Percentiles rank a stretch among this genome's conserved stretches.
These are phyloP conservation scores for Vombatus ursinus DNA, from an alignment of 2,113 vertebrate species.

Conservation along the genomic window DNA sequence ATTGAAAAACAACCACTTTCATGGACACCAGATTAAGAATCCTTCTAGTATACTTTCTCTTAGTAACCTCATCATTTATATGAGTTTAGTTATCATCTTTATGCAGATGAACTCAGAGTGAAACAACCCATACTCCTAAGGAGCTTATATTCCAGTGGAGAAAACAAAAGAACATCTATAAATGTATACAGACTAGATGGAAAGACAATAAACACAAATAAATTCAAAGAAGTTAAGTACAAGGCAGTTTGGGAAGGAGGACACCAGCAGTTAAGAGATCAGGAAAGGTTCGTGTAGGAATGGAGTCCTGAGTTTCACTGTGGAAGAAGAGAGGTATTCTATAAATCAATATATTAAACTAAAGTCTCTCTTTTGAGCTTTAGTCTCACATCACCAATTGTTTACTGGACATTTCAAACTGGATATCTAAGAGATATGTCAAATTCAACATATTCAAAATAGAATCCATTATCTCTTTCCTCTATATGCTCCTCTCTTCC, in stretches of 20 bases:
- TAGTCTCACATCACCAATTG: not conserved
- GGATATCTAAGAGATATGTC: not conserved
- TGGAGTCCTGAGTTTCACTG: not conserved
- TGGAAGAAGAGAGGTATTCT: not conserved
- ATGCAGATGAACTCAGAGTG: not conserved
- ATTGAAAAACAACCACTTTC: not conserved
- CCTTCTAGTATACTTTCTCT: not conserved
- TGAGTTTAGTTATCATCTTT: not conserved
- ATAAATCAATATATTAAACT: not conserved
- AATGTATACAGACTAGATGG: not conserved
- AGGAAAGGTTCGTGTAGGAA: not conserved
- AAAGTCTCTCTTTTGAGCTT: not conserved
- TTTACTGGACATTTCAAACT: not conserved
- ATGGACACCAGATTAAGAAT: not conserved
- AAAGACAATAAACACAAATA: not conserved
- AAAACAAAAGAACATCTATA: not conserved
- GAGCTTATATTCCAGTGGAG: not conserved
- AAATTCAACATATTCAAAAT: not conserved
- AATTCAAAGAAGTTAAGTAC: not conserved
- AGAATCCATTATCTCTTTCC: not conserved
- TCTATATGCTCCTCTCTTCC: not conserved
- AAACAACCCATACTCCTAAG: not conserved
- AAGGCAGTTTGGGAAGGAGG: not conserved
- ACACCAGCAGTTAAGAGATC: not conserved
- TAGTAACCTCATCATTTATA: not conserved